Evolutionary conservation across 2,888 invertebrate genomes (phyloP).

Genomic region (Clepsis dumicolana): DNA sequence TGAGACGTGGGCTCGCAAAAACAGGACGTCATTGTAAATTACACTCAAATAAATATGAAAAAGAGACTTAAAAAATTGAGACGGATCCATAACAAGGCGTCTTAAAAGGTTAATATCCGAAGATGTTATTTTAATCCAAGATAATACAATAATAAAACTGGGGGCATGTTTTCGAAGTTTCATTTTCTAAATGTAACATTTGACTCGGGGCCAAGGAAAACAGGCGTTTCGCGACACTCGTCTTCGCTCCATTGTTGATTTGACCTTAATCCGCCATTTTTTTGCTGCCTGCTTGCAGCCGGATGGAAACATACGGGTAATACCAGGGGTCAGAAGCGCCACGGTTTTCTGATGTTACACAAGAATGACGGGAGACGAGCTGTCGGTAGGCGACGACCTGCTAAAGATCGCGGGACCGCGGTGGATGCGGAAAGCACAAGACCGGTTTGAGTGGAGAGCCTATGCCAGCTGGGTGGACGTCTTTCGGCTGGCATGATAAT

Average conservation of each 20-base stretch:
- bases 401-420: too few relatives aligned
- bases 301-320: conserved; percentile 50
- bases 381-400: too few relatives aligned
- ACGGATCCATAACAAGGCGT: too few relatives aligned
- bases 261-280: conserved; percentile 72
- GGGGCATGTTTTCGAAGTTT: conserved; percentile 47
- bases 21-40: too few relatives aligned
- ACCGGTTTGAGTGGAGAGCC: too few relatives aligned
- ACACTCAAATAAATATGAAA: too few relatives aligned
- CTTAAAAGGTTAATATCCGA: neutral
- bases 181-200: conserved; percentile 68
- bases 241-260: conserved; percentile 66
- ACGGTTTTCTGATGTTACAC: conserved; percentile 3
- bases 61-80: too few relatives aligned
- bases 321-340: conserved; percentile 1
- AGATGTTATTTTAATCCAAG: neutral
- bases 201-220: conserved; percentile 69
- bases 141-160: neutral
- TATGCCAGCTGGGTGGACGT: too few relatives aligned
- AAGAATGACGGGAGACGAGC: too few relatives aligned
- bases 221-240: conserved; percentile 61
- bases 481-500: too few relatives aligned
- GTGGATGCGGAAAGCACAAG: too few relatives aligned
- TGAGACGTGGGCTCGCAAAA: too few relatives aligned
- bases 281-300: conserved; percentile 65